Conservation (phyloP, 2,113 vertebrate species). For the Canis aureus region DNA sequence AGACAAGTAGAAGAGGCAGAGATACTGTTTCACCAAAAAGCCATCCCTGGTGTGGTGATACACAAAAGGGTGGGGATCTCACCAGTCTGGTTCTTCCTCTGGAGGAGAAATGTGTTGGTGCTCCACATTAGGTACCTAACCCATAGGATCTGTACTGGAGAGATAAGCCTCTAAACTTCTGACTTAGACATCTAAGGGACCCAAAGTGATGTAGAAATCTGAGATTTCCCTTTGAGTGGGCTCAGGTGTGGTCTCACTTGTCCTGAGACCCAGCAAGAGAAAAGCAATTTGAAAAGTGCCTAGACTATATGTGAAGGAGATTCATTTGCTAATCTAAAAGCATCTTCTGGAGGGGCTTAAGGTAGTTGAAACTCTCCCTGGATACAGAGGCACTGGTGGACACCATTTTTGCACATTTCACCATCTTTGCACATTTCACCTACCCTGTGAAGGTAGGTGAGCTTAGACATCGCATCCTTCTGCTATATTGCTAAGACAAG, state of each 20-base stretch:
- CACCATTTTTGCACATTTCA: background rate
- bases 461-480: background rate
- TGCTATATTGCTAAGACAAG: background rate
- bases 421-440: background rate
- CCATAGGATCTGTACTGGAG: background rate
- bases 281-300: background rate
- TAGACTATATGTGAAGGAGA: background rate
- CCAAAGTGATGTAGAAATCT: background rate
- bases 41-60: background rate
- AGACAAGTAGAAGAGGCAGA: background rate
- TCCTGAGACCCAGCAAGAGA: background rate
- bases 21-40: background rate
- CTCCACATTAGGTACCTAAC: background rate
- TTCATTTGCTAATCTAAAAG: background rate
- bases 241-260: background rate
- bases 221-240: background rate
- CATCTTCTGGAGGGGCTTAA: background rate
- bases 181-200: background rate
- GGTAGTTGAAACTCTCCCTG: background rate
- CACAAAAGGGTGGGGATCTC: background rate
- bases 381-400: background rate
- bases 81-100: background rate
- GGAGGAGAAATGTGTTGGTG: background rate
- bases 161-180: background rate
- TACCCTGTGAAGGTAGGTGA: background rate